Evolutionary conservation across 2,888 invertebrate genomes (phyloP).

Genomic region (Gibbula magus): DNA sequence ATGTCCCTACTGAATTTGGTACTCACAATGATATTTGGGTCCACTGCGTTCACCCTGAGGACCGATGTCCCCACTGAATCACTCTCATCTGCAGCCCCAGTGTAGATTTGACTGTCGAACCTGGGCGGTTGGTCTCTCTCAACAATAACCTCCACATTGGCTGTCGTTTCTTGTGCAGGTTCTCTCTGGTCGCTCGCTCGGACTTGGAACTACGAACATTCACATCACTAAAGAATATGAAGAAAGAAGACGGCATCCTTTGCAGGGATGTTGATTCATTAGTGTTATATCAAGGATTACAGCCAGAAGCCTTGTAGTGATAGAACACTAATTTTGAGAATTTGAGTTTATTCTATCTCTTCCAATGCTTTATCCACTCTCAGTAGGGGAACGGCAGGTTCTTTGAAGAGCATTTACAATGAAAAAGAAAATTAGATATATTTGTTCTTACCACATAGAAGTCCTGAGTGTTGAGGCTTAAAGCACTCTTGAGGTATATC

Average conservation of each 20-base stretch:
- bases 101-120: conserved; percentile 47
- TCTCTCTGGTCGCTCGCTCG: conserved; percentile 49
- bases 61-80: conserved; percentile 39
- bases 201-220: conserved; percentile 44
- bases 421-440: no score
- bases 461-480: background rate
- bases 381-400: no score
- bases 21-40: conserved; percentile 43
- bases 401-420: no score
- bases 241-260: no score
- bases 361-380: no score
- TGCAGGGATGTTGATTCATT: no score
- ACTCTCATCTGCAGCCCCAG: conserved; percentile 44
- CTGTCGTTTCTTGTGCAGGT: conserved; percentile 41
- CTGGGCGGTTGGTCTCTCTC: conserved; percentile 51
- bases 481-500: conserved; percentile 3
- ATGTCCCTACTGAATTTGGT: no score
- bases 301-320: no score
- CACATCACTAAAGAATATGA: background rate
- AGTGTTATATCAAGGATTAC: no score
- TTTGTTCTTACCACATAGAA: no score
- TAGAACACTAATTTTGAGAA: no score
- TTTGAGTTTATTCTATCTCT: no score
- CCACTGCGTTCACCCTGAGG: conserved; percentile 48
- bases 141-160: conserved; percentile 48